These are phyloP conservation scores for Leptoteleia sp. DNA, from an alignment of 1,140 invertebrate genomes.

Conservation along the genomic window DNA sequence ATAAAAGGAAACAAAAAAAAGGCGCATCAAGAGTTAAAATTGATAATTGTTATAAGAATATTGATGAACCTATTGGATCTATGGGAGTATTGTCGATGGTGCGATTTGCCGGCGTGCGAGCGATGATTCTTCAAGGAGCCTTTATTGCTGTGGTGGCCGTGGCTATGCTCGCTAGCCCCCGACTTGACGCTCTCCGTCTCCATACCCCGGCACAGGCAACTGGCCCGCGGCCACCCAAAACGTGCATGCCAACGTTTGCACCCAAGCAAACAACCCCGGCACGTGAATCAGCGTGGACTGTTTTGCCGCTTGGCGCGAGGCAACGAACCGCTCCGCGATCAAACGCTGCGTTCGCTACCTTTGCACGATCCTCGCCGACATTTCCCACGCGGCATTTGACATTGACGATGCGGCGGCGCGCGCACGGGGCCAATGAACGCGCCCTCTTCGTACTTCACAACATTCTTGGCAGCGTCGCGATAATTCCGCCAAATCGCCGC, in stretches of 20 bases:
- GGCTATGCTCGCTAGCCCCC: slow-evolving; percentile 80
- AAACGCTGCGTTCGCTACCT: slow-evolving; percentile 23
- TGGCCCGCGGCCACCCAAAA: slow-evolving; percentile 65
- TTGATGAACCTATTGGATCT: slow-evolving; percentile 76
- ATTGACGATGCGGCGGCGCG: too few relatives aligned
- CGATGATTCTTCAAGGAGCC: slow-evolving; percentile 76
- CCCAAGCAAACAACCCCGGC: slow-evolving; percentile 23
- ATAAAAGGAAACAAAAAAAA: too few relatives aligned
- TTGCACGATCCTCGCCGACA: slow-evolving; percentile 7
- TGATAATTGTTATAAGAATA: too few relatives aligned
- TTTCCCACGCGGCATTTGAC: slow-evolving; percentile 50
- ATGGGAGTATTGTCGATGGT: slow-evolving; percentile 80
- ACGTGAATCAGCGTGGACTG: not conserved
- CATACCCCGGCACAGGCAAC: slow-evolving; percentile 77
- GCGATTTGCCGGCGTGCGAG: slow-evolving; percentile 77
- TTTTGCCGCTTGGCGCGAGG: not conserved
- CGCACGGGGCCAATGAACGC: slow-evolving; percentile 22
- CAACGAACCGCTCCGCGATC: not conserved
- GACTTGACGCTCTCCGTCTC: slow-evolving; percentile 81
- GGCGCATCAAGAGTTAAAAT: too few relatives aligned
- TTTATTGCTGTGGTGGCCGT: slow-evolving; percentile 75
- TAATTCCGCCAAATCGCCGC: not conserved
- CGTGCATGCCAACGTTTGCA: slow-evolving; percentile 55
- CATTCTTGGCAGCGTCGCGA: not conserved
- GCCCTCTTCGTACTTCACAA: not conserved